A percentile compares a stretch with the other conserved stretches of the same genome.
Conservation (phyloP, 2,113 vertebrate species). For the Chaetops frenatus region DNA sequence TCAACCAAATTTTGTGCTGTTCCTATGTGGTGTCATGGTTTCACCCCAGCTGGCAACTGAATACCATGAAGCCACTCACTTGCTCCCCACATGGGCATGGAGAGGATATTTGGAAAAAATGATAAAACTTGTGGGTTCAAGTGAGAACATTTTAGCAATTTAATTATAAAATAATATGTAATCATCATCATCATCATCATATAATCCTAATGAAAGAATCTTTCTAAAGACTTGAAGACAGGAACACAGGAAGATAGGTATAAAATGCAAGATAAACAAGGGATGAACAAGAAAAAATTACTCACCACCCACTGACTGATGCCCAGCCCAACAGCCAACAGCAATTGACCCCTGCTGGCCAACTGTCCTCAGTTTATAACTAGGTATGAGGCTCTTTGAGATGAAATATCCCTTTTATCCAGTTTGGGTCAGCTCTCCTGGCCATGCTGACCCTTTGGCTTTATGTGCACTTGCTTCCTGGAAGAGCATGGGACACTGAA, state of each 20-base stretch:
- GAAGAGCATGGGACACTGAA: not conserved
- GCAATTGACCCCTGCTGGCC: not conserved
- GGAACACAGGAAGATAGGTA: not conserved
- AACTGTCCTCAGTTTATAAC: not conserved
- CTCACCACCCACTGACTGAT: not conserved
- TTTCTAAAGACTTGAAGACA: too few relatives aligned
- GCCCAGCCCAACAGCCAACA: not conserved
- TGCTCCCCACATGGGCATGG: rapidly evolving
- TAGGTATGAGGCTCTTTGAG: rapidly evolving
- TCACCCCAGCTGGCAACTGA: not conserved
- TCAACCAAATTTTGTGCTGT: not conserved
- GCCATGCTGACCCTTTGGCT: not conserved
- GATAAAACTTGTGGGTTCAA: not conserved
- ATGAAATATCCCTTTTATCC: not conserved
- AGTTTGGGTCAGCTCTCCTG: not conserved
- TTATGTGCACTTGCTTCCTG: not conserved
- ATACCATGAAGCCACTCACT: not conserved
- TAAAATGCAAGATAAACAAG: not conserved
- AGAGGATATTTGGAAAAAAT: not conserved
- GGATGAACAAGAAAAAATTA: not conserved
- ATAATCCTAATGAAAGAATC: not conserved
- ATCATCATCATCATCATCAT: too few relatives aligned
- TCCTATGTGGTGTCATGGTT: not conserved
- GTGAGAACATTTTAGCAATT: not conserved
- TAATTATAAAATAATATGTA: not conserved